These are phyloP conservation scores for Drosophila sulfurigaster DNA, from an alignment of 1,140 invertebrate genomes.

Conservation along the genomic window DNA sequence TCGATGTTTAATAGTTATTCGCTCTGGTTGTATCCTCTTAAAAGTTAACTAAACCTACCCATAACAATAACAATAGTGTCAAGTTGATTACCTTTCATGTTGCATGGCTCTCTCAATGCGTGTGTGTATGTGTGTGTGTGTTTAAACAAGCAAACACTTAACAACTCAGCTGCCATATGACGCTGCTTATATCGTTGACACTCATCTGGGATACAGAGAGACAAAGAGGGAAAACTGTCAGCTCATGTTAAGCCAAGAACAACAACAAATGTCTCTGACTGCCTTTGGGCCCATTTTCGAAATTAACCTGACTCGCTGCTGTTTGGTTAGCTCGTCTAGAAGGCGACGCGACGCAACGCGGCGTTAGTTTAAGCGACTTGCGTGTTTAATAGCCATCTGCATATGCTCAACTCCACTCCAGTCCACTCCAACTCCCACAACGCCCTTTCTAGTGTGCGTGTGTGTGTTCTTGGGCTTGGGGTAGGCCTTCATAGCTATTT, in stretches of 20 bases:
- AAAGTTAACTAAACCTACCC: slow-evolving; percentile 26
- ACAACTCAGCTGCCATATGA: slow-evolving; percentile 36
- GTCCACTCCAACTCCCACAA: slow-evolving; percentile 13
- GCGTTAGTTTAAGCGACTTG: slow-evolving; percentile 69
- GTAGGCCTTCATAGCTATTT: slow-evolving; percentile 5
- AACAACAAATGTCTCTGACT: slow-evolving; percentile 7
- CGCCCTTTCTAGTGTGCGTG: background rate
- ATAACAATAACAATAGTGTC: slow-evolving; percentile 45
- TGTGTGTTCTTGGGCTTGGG: slow-evolving; percentile 11
- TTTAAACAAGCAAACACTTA: slow-evolving; percentile 50
- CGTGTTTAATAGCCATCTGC: slow-evolving; percentile 65
- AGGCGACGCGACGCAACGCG: slow-evolving; percentile 3
- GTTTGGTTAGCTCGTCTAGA: background rate
- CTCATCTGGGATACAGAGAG: background rate
- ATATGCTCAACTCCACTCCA: slow-evolving; percentile 14
- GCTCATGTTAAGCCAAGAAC: slow-evolving; percentile 24
- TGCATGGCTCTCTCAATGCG: background rate
- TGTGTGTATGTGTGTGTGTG: slow-evolving; percentile 15
- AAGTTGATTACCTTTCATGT: slow-evolving; percentile 36
- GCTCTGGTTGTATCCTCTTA: slow-evolving; percentile 9
- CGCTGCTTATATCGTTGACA: slow-evolving; percentile 21
- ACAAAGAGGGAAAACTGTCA: slow-evolving; percentile 9
- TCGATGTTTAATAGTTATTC: slow-evolving; percentile 17
- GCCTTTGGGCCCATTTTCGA: slow-evolving; percentile 60
- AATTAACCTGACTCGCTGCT: slow-evolving; percentile 59